Base-by-base conservation (phyloP, 1,140 invertebrate species). In the Micrasema minimum region DNA sequence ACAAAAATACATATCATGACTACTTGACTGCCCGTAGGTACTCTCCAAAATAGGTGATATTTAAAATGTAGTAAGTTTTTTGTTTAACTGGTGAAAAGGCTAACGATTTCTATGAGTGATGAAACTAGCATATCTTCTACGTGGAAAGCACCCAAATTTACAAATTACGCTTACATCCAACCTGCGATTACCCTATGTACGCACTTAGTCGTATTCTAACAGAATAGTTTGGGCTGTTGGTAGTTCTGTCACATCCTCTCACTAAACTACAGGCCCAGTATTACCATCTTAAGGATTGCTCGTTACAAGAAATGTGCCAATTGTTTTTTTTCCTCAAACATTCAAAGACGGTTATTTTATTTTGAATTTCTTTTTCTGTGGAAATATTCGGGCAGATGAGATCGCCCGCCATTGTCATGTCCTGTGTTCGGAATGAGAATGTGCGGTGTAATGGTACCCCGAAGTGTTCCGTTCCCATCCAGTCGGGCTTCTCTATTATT, bases 351-450 rank as follows among this genome's bases (percentile, higher is more conserved):
- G 35, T 59, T 38, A 16, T 37, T 59, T 59, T 59, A 20, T 41
- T 6, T 59, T 11, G 12, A 53, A 26, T 59, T 35, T 6, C 16
- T 59, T 38, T 41, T 20, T 10, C 55, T 59, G 35, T 5, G 37
- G 16, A 11, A 59, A 59, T n/a, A 41, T 59, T 59, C 16, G 35
- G 55, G 55, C 12, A 14, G 35, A 59, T 35, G 9, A 59, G 38
- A 59, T 59, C 55, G 55, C n/a, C 37, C 16, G 55, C 55, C 37
- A 59, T 59, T 59, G 38, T 59, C 55, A 23, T 41, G 55, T 41
- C 55, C 18, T 38, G 37, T 41, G 55, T 41, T 20, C 35, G 55
- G 55, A 59, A 59, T 59, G 55, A 38, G 55, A 59, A 59, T 59
- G 55, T 59, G 55, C 37, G 10, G 23, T 55, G 51, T 55, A 55